Conservation (phyloP, 2,888 invertebrate genomes). For the Epinotia bilunana region DNA sequence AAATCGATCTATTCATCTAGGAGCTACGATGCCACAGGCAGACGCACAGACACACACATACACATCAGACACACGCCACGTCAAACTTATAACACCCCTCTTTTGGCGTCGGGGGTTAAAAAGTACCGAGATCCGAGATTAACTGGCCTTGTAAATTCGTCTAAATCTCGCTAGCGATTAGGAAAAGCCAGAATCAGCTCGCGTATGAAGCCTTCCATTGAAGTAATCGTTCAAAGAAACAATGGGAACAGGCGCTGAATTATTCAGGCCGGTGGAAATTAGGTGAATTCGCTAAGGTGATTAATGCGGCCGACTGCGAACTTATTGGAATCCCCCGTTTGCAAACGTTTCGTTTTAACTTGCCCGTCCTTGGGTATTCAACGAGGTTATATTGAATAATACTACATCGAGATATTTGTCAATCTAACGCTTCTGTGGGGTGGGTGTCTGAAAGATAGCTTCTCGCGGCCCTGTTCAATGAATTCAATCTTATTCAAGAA, state of each 20-base stretch:
- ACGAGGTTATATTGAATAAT: constrained; percentile 16
- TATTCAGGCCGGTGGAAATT: constrained; percentile 32
- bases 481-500: too few species aligned
- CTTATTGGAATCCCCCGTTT: constrained; percentile 28
- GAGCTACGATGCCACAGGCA: too few species aligned
- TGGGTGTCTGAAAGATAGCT: background rate
- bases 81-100: too few species aligned
- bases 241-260: constrained; percentile 22
- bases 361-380: constrained; percentile 6
- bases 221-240: constrained; percentile 1
- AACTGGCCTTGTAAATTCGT: too few species aligned
- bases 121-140: too few species aligned
- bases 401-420: background rate
- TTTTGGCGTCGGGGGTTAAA: too few species aligned
- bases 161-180: too few species aligned
- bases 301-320: constrained; percentile 38
- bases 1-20: too few species aligned
- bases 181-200: too few species aligned
- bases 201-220: background rate
- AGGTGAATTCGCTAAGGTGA: constrained; percentile 43
- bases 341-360: constrained; percentile 30
- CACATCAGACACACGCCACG: too few species aligned
- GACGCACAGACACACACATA: too few species aligned
- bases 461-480: too few species aligned
- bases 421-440: background rate